These are phyloP conservation scores for Corvus moneduloides DNA, from an alignment of 2,113 vertebrate genomes.

Conservation along the genomic window DNA sequence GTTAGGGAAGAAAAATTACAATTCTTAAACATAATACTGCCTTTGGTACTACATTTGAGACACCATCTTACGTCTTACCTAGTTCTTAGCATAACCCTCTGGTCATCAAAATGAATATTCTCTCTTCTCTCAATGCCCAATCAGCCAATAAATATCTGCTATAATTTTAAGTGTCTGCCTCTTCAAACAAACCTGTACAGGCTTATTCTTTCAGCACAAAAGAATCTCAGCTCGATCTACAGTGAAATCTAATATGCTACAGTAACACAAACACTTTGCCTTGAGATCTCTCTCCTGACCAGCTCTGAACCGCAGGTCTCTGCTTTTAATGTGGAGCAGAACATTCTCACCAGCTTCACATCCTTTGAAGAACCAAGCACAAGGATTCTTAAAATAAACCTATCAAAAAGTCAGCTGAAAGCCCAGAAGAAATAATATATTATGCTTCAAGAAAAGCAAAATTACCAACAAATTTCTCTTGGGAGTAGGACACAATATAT, in stretches of 20 bases:
- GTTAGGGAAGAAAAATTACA: neutral
- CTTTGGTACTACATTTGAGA: neutral
- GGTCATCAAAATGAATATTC: neutral
- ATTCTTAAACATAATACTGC: neutral
- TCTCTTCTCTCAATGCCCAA: neutral
- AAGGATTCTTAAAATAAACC: neutral
- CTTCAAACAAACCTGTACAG: neutral
- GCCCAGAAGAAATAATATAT: neutral
- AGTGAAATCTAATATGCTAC: neutral
- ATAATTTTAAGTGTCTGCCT: neutral
- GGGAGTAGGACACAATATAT: neutral
- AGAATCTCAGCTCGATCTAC: neutral
- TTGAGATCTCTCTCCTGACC: neutral
- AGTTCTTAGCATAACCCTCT: neutral
- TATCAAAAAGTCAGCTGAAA: neutral
- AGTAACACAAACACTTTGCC: neutral
- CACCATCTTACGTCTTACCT: fast-evolving
- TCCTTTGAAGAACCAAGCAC: neutral
- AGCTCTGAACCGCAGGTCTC: neutral
- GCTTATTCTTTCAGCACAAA: neutral
- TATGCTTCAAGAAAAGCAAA: neutral
- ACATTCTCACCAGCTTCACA: fast-evolving
- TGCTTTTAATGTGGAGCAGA: neutral
- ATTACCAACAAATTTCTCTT: neutral
- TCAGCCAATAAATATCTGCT: neutral